A percentile compares a stretch with the other conserved stretches of the same genome.
Conservation (phyloP, 2,888 invertebrate genomes). For the Spicauda simplicius region DNA sequence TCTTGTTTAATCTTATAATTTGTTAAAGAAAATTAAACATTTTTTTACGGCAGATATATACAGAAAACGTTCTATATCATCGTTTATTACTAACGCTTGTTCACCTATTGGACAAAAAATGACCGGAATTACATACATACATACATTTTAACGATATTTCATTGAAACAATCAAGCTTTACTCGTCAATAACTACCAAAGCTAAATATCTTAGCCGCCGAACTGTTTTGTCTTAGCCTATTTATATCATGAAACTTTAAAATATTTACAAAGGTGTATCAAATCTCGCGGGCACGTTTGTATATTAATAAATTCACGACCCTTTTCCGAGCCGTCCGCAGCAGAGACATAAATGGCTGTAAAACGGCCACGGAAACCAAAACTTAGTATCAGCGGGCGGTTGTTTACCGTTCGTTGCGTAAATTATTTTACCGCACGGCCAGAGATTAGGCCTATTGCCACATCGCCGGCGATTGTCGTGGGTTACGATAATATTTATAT, state of each 20-base stretch:
- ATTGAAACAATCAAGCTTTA: no score
- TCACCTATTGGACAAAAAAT: no score
- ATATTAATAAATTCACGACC: conserved; percentile 31
- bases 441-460: conserved; percentile 19
- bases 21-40: no score
- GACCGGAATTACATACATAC: no score
- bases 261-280: conserved; percentile 13
- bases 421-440: conserved; percentile 60
- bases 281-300: conserved; percentile 10
- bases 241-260: conserved; percentile 1
- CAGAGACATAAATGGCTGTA: conserved; percentile 50
- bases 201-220: no score
- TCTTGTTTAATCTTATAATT: no score
- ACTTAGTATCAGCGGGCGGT: conserved; percentile 59
- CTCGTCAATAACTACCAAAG: no score
- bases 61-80: not conserved
- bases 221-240: no score
- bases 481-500: not conserved
- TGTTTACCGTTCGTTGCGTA: conserved; percentile 63
- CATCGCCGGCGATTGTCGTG: conserved; percentile 6
- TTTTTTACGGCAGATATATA: not conserved
- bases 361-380: conserved; percentile 54
- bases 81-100: no score
- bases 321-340: conserved; percentile 29
- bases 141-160: no score